These are phyloP conservation scores for Leptobrachium leishanense DNA, from an alignment of 2,113 vertebrate species.

Conservation along the genomic window DNA sequence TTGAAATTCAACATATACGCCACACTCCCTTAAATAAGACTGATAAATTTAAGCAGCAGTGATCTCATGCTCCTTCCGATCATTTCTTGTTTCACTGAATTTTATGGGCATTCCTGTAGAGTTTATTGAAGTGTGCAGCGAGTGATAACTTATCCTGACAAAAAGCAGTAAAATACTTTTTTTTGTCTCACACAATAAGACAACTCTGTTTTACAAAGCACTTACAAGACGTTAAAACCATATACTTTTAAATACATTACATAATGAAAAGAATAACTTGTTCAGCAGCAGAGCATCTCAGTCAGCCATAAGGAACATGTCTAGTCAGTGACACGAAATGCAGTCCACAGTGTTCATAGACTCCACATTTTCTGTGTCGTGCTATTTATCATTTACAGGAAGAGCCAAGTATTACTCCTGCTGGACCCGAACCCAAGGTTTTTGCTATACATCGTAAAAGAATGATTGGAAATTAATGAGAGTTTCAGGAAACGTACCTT, in stretches of 20 bases:
- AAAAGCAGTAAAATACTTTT: slow-evolving; percentile 38
- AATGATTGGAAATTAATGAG: too few species aligned
- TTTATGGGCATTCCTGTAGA: slow-evolving; percentile 44
- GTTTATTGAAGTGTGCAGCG: slow-evolving; percentile 41
- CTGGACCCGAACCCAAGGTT: too few species aligned
- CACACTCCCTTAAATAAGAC: slow-evolving; percentile 26
- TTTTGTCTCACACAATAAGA: slow-evolving; percentile 18
- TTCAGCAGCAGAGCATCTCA: too few species aligned
- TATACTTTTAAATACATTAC: too few species aligned
- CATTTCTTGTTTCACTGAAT: slow-evolving; percentile 43
- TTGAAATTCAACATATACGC: slow-evolving; percentile 21
- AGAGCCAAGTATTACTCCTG: too few species aligned
- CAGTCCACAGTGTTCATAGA: too few species aligned
- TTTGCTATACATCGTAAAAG: too few species aligned
- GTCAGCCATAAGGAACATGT: too few species aligned
- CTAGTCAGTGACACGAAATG: too few species aligned
- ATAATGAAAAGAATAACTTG: not conserved
- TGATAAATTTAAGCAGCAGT: slow-evolving; percentile 32
- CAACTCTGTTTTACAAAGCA: not conserved
- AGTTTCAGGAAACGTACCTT: too few species aligned
- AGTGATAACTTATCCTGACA: slow-evolving; percentile 41
- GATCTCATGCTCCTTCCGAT: slow-evolving; percentile 41
- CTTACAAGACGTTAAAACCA: not conserved
- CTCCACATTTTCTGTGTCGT: too few species aligned
- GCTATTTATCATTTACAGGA: too few species aligned